Base-by-base conservation (phyloP, 2,888 invertebrate species). In the Apamea epomidion region DNA sequence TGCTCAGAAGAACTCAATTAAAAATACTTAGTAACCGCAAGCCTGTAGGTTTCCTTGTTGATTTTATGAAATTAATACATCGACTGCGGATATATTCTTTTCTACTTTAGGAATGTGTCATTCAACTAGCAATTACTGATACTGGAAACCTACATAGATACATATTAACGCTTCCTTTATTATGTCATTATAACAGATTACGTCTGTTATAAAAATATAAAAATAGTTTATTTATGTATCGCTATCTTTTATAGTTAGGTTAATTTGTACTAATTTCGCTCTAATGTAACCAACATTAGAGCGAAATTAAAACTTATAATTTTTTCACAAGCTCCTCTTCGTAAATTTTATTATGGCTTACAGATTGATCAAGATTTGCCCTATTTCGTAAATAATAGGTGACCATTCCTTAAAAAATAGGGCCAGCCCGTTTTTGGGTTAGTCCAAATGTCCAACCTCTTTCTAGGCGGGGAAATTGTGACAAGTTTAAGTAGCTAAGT, bases 171-270 rank as follows among this genome's bases (percentile, higher is more conserved):
- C 51, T 65, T 83, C 78, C 78, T 78, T 60, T 77, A 83, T 81
- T 83, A 83, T 81, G 77, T 81, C 58, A 70, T 77, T 70, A 21
- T 32, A 42, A 51, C n/a, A 83, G 78, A 81, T 83, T 70, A 70
- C 32, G 21, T 21, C 29, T 68, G 21, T n/a, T 58, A 14, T 60
- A 67, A 29, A 29, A 37, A 37, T 29, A 14, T 60, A 67, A 29
- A 29, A 37, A 37, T 29, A 25, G 18, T 58, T 18, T 73, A 37
- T 37, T 48, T 58, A 32, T 6, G 21, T 37, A 54, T 37, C 18
- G 51, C 54, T 62, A 45, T 82, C 32, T 48, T 76, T 45, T n/a
- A 6, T 16, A 68, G 62, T 48, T 82, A n/a, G 48, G 21, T 76
- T 70, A 16, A n/a, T 69, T 69, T 58, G 54, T 25, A 69, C 37